These are phyloP conservation scores for Nephrotoma flavescens DNA, from an alignment of 2,888 invertebrate genomes.

Conservation along the genomic window DNA sequence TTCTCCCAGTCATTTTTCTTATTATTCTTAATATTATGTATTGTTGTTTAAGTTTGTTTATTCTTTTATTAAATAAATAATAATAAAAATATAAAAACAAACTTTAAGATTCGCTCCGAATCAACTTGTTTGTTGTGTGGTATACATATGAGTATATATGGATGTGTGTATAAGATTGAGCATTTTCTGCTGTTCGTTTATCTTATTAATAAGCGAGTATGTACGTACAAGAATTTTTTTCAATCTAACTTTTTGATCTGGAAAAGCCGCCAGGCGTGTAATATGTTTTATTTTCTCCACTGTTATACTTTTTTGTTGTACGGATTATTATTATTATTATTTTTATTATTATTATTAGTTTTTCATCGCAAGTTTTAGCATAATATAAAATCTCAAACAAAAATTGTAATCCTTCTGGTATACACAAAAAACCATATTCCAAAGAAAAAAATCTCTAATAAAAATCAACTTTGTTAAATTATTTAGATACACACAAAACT, in stretches of 20 bases:
- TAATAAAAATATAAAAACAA: not conserved
- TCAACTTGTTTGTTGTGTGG: not conserved
- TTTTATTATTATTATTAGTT: not conserved
- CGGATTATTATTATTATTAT: not conserved
- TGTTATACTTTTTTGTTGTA: not conserved
- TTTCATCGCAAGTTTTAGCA: not conserved
- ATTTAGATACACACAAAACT: not conserved
- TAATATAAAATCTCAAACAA: not conserved
- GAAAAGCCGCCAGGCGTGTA: slow-evolving; percentile 4
- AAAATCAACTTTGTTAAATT: not conserved
- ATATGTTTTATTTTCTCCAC: not conserved
- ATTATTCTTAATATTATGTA: not conserved
- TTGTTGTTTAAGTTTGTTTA: not conserved
- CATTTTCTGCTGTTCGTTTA: not conserved
- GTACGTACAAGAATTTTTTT: not conserved
- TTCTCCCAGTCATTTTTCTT: not conserved
- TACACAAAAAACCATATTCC: not conserved
- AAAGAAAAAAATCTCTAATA: not conserved
- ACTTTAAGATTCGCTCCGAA: not conserved
- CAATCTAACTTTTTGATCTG: slow-evolving; percentile 3
- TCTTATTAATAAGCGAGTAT: not conserved
- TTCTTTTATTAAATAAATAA: not conserved
- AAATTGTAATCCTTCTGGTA: not conserved
- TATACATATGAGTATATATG: not conserved
- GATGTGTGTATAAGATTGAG: not conserved